Evolutionary conservation across 2,797 vertebrate genomes (phyloP), one percentile per base, ranked within the genome.

Genomic region (Enteromius paludinosus): DNA sequence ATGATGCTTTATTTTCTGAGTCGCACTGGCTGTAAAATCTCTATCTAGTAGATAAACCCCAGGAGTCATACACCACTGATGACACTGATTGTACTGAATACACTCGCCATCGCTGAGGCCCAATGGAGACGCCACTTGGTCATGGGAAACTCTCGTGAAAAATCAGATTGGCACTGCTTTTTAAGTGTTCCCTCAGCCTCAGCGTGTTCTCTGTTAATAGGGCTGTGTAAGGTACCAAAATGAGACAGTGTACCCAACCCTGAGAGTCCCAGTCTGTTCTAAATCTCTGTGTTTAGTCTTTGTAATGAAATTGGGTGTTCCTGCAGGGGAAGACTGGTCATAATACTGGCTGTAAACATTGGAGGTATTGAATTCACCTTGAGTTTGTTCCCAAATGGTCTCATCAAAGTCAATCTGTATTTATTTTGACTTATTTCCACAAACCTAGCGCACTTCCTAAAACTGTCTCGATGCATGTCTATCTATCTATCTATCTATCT

Each of bases 241-340:
- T 64, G 61, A 78, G 9, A 61, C n/a, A 3, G 9, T 68, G 56
- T 54, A 38, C 28, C 91, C 90, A 89, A 91, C 87, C 91, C 89
- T 89, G 78, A 20, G 73, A 78, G 76, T 78, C 85, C 90, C 86
- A 35, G 35, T 78, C 61, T 90, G 89, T 89, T 90, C 45, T 79
- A 84, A 78, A 94, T 94, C 92, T 93, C 77, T 33, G 86, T 94
- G 93, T 94, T 94, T 93, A 91, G 94, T 93, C 94, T 94, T 89
- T 89, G 56, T 3, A 82, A 82, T 70, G 30, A 83, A 76, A 76
- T 64, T 86, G 84, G 59, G 25, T 62, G 61, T 64, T 30, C 15
- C 28, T 33, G 28, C 15, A 9, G 7, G 88, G n/a, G 38, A 52
- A 43, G 75, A 65, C n/a, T 28, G 41, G 54, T 81, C 61, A 85